These are phyloP conservation scores for Mesocricetus auratus DNA, from an alignment of 2,113 vertebrate genomes.

Conservation along the genomic window DNA sequence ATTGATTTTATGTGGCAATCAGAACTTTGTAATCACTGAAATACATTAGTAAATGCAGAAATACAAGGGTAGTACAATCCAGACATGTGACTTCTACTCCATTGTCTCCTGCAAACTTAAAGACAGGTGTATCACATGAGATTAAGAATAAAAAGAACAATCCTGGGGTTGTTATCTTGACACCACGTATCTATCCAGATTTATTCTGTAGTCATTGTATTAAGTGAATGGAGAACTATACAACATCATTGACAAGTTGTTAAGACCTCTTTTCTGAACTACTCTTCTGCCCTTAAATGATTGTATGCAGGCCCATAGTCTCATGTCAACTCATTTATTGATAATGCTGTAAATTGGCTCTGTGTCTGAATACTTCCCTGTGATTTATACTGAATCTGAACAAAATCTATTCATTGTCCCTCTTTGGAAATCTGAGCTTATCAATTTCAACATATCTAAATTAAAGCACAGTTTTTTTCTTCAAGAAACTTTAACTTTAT, in stretches of 20 bases:
- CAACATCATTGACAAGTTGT: conserved; percentile 21
- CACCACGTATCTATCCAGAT: conserved; percentile 71
- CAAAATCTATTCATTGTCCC: background rate
- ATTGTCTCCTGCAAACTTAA: conserved; percentile 62
- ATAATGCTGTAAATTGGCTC: conserved; percentile 12
- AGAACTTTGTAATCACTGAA: conserved; percentile 54
- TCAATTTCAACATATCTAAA: background rate
- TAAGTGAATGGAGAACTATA: conserved; percentile 55
- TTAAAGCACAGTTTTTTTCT: background rate
- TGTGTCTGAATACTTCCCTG: conserved; percentile 9
- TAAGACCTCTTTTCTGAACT: conserved; percentile 44
- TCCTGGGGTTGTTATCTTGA: conserved; percentile 76
- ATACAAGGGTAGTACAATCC: conserved; percentile 77
- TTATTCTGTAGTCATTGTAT: conserved; percentile 48
- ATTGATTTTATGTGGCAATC: conserved; percentile 41
- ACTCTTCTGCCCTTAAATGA: conserved; percentile 11
- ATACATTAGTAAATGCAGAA: conserved; percentile 65
- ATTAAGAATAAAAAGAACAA: conserved; percentile 77
- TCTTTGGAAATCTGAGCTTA: background rate
- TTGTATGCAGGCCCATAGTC: background rate
- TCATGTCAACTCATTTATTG: conserved; percentile 41
- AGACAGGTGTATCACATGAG: conserved; percentile 73
- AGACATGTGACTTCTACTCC: conserved; percentile 47
- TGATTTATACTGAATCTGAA: background rate
- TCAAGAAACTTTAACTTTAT: background rate